Percentiles rank a stretch among this genome's conserved stretches.
These are phyloP conservation scores for Alcedo atthis DNA, from an alignment of 2,797 vertebrate species.

Conservation along the genomic window DNA sequence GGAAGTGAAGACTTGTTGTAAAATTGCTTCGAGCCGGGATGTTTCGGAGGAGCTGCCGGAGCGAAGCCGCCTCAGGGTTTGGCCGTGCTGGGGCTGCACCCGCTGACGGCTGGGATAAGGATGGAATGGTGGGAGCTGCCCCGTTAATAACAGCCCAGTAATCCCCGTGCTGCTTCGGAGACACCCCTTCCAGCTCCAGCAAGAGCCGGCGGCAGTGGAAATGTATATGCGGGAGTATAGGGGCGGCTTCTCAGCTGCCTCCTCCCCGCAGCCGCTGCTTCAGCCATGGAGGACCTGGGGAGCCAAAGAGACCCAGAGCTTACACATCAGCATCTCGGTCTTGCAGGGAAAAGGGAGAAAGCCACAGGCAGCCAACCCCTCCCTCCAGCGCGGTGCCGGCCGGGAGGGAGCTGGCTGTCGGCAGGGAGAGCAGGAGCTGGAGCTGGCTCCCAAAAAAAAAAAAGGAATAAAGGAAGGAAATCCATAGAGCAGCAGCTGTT, in stretches of 20 bases:
- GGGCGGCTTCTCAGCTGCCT: conserved; percentile 24
- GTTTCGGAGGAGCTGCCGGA: background rate
- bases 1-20: background rate
- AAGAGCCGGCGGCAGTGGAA: background rate
- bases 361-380: background rate
- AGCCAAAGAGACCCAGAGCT: conserved; percentile 76
- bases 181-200: background rate
- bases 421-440: background rate
- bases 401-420: conserved; percentile 1
- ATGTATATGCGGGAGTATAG: background rate
- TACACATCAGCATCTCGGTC: conserved; percentile 47
- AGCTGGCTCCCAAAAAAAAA: background rate
- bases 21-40: background rate
- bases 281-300: conserved; percentile 71
- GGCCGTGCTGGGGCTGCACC: background rate
- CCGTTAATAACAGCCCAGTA: background rate
- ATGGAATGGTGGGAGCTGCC: background rate
- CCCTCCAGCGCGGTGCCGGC: background rate
- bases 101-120: background rate
- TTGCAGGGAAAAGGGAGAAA: background rate
- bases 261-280: conserved; percentile 21
- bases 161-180: background rate
- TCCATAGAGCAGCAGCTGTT: fast-evolving
- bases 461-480: fast-evolving
- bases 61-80: fast-evolving